Evolutionary conservation across 2,888 invertebrate species (phyloP).

Genomic region (Andricus curvator): DNA sequence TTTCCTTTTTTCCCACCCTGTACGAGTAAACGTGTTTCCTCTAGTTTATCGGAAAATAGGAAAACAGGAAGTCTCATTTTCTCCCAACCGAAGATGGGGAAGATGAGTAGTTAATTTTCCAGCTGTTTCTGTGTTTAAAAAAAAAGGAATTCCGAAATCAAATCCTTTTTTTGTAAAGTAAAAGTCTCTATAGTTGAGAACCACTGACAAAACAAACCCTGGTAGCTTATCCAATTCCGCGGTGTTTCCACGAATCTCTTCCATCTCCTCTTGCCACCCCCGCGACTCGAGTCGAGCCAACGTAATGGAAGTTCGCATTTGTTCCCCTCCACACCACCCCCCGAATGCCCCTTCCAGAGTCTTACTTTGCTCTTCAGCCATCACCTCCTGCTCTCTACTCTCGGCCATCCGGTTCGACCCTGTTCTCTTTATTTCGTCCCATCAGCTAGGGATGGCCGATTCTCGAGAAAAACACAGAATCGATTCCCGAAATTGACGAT

Average conservation of each 20-base stretch:
- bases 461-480: not conserved
- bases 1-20: not conserved
- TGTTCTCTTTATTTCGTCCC: slow-evolving; percentile 53
- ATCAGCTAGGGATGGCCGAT: slow-evolving; percentile 47
- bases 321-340: slow-evolving; percentile 52
- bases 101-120: too few relatives aligned
- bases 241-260: slow-evolving; percentile 69
- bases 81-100: not conserved
- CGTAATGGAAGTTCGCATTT: slow-evolving; percentile 65
- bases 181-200: slow-evolving; percentile 49
- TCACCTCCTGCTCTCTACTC: slow-evolving; percentile 41
- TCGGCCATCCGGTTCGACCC: slow-evolving; percentile 17
- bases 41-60: not conserved
- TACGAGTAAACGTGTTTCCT: not conserved
- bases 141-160: not conserved
- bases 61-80: not conserved
- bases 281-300: slow-evolving; percentile 48
- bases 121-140: too few relatives aligned
- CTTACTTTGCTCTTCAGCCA: slow-evolving; percentile 40
- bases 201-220: slow-evolving; percentile 66
- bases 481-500: too few relatives aligned
- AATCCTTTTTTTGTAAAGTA: not conserved
- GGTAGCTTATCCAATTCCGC: slow-evolving; percentile 69
- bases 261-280: slow-evolving; percentile 56
- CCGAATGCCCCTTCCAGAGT: slow-evolving; percentile 9